Evolutionary conservation across 2,797 vertebrate genomes (phyloP), one percentile per base, ranked within the genome.

Genomic region (Platyrinchus mystaceus): DNA sequence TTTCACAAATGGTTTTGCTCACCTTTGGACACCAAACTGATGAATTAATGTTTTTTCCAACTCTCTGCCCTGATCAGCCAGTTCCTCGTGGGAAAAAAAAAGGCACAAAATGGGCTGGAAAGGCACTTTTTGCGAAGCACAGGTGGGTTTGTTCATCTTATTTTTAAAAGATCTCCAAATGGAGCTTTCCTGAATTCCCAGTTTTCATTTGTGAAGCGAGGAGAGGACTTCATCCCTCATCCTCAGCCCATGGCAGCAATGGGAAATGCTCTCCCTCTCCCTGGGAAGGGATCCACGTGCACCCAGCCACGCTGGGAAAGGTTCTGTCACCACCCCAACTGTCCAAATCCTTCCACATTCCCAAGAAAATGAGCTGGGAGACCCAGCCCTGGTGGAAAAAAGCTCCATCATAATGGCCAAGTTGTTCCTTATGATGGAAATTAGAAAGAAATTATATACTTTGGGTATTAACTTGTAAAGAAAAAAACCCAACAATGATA

Each of bases 381-480:
- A 10, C 12, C 3, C 3, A 2, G 7, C 30, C 7, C 28, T 1
- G 5, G 12, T 4, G 34, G 39, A 4, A 10, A 2, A 14, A 26
- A 37, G 13, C 36, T 28, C 47, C 47, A 21, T 26, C 3, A 0
- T 2, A 6, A 16, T 0, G 6, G 24, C n/a, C 1, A 1, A 32
- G 55, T 20, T 24, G 0, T 28, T 8, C 22, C 39, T 36, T 4
- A 16, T 0, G 1, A 7, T 12, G 59, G 67, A 8, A 52, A 63
- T 14, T 2, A 8, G 20, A 64, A 9, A 0, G 8, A 46, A 39
- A 37, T 60, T 16, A 26, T 46, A 6, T 1, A 1, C 4, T 3
- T 17, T 20, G 17, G n/a, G 37, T 22, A 16, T 44, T 44, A 26
- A 68, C 5, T 22, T 20, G 36, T 6, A 30, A 18, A 37, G 16